These are phyloP conservation scores for Furcula furcula DNA, from an alignment of 2,888 invertebrate genomes.

Conservation along the genomic window DNA sequence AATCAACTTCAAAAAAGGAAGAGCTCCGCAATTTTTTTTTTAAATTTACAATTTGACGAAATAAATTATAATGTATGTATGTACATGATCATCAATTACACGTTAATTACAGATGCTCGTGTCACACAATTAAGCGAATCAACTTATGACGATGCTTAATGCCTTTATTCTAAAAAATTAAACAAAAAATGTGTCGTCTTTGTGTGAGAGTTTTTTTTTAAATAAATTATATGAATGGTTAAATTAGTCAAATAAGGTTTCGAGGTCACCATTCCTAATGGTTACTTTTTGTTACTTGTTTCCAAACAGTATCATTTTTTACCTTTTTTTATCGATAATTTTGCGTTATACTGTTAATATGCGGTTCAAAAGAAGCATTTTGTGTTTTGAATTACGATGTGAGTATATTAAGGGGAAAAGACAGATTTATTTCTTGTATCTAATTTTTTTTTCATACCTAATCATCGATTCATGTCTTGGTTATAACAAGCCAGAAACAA, in stretches of 20 bases:
- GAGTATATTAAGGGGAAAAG: constrained; percentile 5
- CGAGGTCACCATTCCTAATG: constrained; percentile 1
- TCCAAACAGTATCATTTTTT: not conserved
- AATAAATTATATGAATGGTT: constrained; percentile 3
- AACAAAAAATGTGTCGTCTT: no score
- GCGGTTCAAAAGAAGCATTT: constrained; percentile 3
- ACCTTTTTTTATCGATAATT: constrained; percentile 10
- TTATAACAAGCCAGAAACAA: not conserved
- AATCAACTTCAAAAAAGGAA: no score
- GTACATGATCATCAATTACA: no score
- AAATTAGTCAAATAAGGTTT: constrained; percentile 6
- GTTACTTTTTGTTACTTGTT: not conserved
- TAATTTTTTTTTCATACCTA: not conserved
- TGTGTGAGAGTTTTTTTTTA: no score
- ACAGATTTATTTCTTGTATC: not conserved
- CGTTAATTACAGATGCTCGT: no score
- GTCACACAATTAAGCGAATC: no score
- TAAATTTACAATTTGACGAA: no score
- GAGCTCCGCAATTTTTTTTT: no score
- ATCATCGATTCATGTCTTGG: constrained; percentile 1
- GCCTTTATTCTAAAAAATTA: no score
- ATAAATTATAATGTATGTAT: no score
- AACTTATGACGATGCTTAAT: no score
- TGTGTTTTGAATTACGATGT: not conserved
- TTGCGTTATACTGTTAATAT: constrained; percentile 2